Evolutionary conservation across 2,888 invertebrate genomes (phyloP).

Genomic region (Schizotus pectinicornis): DNA sequence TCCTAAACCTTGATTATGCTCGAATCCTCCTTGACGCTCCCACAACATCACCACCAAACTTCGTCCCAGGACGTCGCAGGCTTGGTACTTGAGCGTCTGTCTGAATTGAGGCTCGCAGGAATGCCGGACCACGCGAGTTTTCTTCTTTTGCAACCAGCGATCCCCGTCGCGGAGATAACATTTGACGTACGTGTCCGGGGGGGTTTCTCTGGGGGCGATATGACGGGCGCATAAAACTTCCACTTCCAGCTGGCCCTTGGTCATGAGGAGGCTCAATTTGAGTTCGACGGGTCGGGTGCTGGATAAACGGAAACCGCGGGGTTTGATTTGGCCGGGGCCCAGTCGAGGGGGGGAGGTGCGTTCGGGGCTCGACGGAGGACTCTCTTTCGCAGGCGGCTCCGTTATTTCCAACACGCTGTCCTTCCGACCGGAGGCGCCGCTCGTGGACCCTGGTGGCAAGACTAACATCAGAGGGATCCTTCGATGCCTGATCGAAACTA

Average conservation of each 20-base stretch:
- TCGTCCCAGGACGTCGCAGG: conserved; percentile 77
- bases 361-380: conserved; percentile 65
- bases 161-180: conserved; percentile 90
- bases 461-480: no score
- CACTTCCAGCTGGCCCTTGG: conserved; percentile 90
- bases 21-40: conserved; percentile 88
- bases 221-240: conserved; percentile 78
- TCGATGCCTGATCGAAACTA: conserved; percentile 6
- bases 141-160: conserved; percentile 88
- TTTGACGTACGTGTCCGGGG: conserved; percentile 91
- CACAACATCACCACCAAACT: conserved; percentile 90
- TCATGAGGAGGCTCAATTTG: conserved; percentile 85
- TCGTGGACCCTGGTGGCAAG: conserved; percentile 42
- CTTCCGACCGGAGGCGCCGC: conserved; percentile 60
- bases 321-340: conserved; percentile 84
- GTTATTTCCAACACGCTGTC: conserved; percentile 65
- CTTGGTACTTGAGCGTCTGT: conserved; percentile 87
- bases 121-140: conserved; percentile 84
- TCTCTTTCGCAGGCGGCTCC: conserved; percentile 59
- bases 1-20: conserved; percentile 81
- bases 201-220: conserved; percentile 72
- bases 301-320: conserved; percentile 74
- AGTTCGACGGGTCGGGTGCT: conserved; percentile 79
- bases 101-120: conserved; percentile 85
- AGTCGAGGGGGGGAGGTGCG: conserved; percentile 63